Evolutionary conservation across 35 echinoderm and acorn worm genomes (phyloP).

Genomic region (Ptychodera flava): DNA sequence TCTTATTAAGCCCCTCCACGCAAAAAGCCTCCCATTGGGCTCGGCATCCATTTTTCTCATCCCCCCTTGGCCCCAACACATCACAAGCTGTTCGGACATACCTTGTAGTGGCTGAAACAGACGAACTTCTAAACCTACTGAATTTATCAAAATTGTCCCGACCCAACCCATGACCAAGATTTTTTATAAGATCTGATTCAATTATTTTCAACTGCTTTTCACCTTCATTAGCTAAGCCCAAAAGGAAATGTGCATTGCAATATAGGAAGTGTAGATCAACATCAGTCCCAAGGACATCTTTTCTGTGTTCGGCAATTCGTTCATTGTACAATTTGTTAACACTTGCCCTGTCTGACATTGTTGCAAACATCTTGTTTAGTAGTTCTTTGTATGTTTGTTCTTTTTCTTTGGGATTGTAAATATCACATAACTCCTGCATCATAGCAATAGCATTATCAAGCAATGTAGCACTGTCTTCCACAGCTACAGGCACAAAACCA

Average conservation of each 20-base stretch:
- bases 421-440: background rate
- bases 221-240: conserved; percentile 8
- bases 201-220: conserved; percentile 12
- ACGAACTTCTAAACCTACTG: background rate
- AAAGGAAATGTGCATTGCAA: conserved; percentile 38
- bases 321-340: conserved; percentile 37
- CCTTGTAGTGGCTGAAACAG: conserved; percentile 5
- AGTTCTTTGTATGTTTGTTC: conserved; percentile 5
- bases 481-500: background rate
- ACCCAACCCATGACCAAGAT: conserved; percentile 6
- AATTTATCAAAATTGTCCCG: conserved; percentile 14
- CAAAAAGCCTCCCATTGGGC: conserved; percentile 23
- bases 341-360: conserved; percentile 34
- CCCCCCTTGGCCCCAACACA: conserved; percentile 32
- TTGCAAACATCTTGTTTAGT: conserved; percentile 7
- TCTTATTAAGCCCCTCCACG: background rate
- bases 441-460: background rate
- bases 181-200: conserved; percentile 6
- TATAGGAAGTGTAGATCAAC: conserved; percentile 13
- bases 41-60: conserved; percentile 40
- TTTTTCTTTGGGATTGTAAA: background rate
- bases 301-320: conserved; percentile 9
- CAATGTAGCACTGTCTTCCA: background rate
- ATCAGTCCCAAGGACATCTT: background rate
- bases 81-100: conserved; percentile 39